These are phyloP conservation scores for Rhombomys opimus DNA, from an alignment of 2,113 vertebrate species.

Conservation along the genomic window DNA sequence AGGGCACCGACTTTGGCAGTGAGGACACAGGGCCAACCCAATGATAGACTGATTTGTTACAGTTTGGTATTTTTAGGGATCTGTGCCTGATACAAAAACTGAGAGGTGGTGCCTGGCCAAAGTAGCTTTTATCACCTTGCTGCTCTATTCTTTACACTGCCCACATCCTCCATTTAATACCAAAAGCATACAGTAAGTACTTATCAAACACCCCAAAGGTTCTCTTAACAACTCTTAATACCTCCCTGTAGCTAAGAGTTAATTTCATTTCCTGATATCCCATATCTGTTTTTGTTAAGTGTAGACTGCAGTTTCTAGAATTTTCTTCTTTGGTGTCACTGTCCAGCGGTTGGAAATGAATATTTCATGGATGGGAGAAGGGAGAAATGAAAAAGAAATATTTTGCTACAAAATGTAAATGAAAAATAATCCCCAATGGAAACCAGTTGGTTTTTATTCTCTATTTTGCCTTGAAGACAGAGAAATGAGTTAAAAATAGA, in stretches of 20 bases:
- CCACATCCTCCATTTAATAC: conserved; percentile 71
- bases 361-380: neutral
- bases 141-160: neutral
- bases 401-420: conserved; percentile 33
- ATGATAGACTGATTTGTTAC: neutral
- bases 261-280: conserved; percentile 3
- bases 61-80: neutral
- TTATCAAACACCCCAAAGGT: neutral
- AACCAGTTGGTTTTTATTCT: neutral
- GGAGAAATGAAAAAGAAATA: neutral
- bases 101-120: neutral
- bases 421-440: neutral
- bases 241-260: conserved; percentile 18
- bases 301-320: conserved; percentile 26
- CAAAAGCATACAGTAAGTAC: conserved; percentile 27
- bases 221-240: conserved; percentile 2
- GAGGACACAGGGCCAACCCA: neutral
- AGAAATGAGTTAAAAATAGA: conserved; percentile 13
- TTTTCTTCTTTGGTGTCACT: neutral
- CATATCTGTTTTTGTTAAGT: neutral
- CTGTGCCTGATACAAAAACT: neutral
- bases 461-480: conserved; percentile 9
- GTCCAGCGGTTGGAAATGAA: neutral
- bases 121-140: neutral
- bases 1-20: neutral